A percentile compares a stretch with the other conserved stretches of the same genome.
Conservation (phyloP, 2,113 vertebrate species). For the Toxostoma redivivum region DNA sequence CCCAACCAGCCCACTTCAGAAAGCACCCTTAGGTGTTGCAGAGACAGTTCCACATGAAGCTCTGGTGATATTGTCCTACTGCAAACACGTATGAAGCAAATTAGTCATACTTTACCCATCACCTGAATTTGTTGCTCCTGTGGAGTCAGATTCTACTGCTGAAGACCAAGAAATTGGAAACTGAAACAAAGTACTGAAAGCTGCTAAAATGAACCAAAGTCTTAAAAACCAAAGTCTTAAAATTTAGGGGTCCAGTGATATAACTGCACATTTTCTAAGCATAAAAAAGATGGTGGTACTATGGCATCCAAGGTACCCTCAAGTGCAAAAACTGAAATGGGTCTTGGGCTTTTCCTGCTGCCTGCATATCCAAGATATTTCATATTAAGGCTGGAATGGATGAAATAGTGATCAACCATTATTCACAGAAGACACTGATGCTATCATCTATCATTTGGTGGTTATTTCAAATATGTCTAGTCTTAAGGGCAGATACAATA, state of each 20-base stretch:
- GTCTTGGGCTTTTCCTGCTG: neutral
- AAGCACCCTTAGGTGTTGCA: neutral
- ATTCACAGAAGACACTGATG: neutral
- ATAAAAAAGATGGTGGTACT: neutral
- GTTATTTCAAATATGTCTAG: neutral
- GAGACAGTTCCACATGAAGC: accelerated
- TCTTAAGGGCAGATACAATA: neutral
- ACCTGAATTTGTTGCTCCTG: neutral
- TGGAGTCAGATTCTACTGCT: neutral
- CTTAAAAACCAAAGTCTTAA: neutral
- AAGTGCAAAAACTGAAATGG: neutral
- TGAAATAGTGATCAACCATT: neutral
- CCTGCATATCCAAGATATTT: neutral
- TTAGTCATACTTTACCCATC: neutral
- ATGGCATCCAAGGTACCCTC: neutral
- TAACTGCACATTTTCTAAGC: neutral
- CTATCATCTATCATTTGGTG: neutral
- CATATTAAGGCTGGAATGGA: neutral
- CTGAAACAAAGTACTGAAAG: neutral
- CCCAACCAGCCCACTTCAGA: neutral
- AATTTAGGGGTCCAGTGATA: neutral
- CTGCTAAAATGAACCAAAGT: neutral
- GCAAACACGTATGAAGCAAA: neutral
- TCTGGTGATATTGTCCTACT: neutral
- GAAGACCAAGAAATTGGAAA: neutral